These are phyloP conservation scores for Acromyrmex heyeri DNA, from an alignment of 1,140 invertebrate genomes.

Conservation along the genomic window DNA sequence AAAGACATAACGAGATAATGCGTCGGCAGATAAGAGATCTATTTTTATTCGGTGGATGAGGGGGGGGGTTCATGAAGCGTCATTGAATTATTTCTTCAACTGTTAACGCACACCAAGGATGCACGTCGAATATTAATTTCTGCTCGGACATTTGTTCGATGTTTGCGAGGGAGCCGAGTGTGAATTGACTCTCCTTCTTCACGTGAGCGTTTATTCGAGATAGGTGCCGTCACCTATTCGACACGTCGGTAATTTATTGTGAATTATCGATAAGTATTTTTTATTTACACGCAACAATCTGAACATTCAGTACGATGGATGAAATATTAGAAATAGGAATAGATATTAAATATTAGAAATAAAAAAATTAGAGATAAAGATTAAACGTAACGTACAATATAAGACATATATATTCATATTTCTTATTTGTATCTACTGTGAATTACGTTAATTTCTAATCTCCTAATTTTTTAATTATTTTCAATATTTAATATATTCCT, in stretches of 20 bases:
- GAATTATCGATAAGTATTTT: not conserved
- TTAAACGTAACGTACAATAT: no score
- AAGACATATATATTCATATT: no score
- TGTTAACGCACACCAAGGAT: not conserved
- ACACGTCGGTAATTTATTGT: not conserved
- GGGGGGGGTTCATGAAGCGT: not conserved
- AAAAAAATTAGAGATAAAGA: no score
- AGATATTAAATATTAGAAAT: no score
- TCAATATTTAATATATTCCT: no score
- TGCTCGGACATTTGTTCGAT: not conserved
- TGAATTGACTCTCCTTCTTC: not conserved
- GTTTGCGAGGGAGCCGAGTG: not conserved
- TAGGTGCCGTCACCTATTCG: not conserved
- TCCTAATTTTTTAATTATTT: no score
- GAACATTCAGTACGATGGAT: not conserved
- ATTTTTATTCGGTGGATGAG: not conserved
- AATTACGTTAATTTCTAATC: no score
- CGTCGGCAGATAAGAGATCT: conserved; percentile 15
- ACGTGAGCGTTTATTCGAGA: no score
- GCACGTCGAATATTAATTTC: conserved; percentile 22
- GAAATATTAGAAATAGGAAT: no score
- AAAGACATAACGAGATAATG: conserved; percentile 29
- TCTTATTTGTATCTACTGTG: no score
- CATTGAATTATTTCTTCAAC: conserved; percentile 15
- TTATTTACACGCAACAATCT: not conserved